Evolutionary conservation across 2,113 vertebrate species (phyloP).

Genomic region (Promerops cafer): DNA sequence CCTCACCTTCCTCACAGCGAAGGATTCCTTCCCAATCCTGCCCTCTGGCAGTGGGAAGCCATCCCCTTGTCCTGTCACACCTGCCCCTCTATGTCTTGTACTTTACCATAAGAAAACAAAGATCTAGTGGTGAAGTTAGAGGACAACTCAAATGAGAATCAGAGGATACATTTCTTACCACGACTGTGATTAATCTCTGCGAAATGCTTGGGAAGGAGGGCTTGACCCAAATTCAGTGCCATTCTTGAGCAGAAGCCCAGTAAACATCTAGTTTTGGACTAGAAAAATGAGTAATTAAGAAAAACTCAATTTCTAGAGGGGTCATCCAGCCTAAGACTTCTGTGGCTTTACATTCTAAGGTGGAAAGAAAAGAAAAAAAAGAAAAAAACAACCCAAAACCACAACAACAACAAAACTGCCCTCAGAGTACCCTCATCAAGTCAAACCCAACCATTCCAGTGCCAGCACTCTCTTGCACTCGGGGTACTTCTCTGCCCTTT

Average conservation of each 20-base stretch:
- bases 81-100: background rate
- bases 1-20: background rate
- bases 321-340: fast-evolving
- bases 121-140: background rate
- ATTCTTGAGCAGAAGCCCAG: background rate
- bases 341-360: background rate
- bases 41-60: background rate
- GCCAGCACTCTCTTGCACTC: background rate
- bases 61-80: no score
- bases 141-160: background rate
- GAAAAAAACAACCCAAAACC: background rate
- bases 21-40: background rate
- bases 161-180: background rate
- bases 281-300: background rate
- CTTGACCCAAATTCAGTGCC: background rate
- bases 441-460: background rate
- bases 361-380: background rate
- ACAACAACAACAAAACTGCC: background rate
- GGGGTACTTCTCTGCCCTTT: background rate
- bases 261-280: background rate
- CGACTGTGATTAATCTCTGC: background rate
- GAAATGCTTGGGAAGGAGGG: background rate
- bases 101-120: background rate
- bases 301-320: background rate
- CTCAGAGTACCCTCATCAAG: background rate